Conservation (phyloP, 2,888 invertebrate genomes). For the Leuctra nigra region DNA sequence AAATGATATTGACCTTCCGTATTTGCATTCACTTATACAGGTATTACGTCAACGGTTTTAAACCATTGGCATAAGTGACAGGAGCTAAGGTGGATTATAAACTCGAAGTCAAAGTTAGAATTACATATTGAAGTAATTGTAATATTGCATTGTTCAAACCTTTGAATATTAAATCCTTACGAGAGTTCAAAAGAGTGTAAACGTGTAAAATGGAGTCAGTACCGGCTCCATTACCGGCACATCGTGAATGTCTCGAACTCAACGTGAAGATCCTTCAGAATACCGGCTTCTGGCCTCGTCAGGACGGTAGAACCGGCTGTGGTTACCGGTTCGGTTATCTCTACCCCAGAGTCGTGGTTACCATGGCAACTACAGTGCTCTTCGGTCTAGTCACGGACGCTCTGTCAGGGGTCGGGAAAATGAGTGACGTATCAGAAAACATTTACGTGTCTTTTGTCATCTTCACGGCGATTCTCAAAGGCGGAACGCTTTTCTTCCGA, state of each 20-base stretch:
- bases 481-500: neutral
- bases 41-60: too few relatives aligned
- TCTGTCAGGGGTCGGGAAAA: neutral
- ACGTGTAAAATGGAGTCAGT: neutral
- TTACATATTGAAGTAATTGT: too few relatives aligned
- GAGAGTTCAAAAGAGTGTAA: too few relatives aligned
- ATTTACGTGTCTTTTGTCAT: neutral
- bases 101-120: too few relatives aligned
- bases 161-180: too few relatives aligned
- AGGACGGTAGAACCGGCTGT: neutral
- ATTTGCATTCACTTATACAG: too few relatives aligned
- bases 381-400: neutral
- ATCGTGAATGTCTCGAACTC: neutral
- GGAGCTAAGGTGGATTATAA: too few relatives aligned
- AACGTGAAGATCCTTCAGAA: slow-evolving; percentile 1
- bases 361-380: neutral
- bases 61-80: too few relatives aligned
- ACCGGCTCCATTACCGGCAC: neutral
- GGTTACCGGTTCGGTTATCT: neutral
- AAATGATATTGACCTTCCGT: too few relatives aligned
- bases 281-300: neutral
- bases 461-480: neutral
- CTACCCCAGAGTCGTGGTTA: neutral
- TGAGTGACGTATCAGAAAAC: neutral
- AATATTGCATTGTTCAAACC: too few relatives aligned